phyloP scores from a whole-genome alignment of 2,797 vertebrate genomes.

The Rhinatrema bivittatum region DNA sequence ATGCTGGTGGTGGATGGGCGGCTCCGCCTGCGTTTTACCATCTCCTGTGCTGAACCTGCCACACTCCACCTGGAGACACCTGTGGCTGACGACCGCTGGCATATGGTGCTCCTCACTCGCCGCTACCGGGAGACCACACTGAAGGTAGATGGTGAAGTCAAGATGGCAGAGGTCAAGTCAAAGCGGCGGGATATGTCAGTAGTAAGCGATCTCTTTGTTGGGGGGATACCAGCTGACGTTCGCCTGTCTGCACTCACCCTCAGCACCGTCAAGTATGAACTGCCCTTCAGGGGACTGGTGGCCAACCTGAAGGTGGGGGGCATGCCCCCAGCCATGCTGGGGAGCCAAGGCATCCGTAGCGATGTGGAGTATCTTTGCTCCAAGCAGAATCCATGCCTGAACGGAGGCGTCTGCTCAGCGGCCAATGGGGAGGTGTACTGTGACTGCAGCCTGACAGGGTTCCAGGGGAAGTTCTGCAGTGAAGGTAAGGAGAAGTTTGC shows the following conservation, averaged over 20 bases:
- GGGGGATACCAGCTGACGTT: constrained; percentile 85
- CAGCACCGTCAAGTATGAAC: constrained; percentile 88
- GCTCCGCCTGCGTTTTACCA: constrained; percentile 80
- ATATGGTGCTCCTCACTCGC: constrained; percentile 72
- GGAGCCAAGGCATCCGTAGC: constrained; percentile 78
- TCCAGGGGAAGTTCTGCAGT: constrained; percentile 79
- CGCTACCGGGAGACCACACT: constrained; percentile 70
- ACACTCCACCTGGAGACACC: constrained; percentile 69
- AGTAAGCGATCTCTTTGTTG: constrained; percentile 85
- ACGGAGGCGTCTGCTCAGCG: constrained; percentile 65
- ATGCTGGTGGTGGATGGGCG: constrained; percentile 75
- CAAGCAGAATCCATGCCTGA: constrained; percentile 75
- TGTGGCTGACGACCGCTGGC: constrained; percentile 81
- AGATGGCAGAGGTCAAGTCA: constrained; percentile 75
- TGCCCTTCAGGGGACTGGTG: constrained; percentile 78
- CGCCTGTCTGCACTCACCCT: constrained; percentile 87
- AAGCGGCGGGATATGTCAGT: constrained; percentile 85
- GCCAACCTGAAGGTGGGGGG: constrained; percentile 80
- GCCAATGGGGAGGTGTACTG: constrained; percentile 64
- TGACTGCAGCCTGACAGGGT: constrained; percentile 73
- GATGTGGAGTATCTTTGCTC: constrained; percentile 67
- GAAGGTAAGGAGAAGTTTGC: constrained; percentile 84
- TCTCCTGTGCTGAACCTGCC: constrained; percentile 85
- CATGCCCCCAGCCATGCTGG: constrained; percentile 65
- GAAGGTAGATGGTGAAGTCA: constrained; percentile 78